phyloP scores from a whole-genome alignment of 37 sponge, comb jelly and placozoan genomes.

The Cladorhizidae sp. region DNA sequence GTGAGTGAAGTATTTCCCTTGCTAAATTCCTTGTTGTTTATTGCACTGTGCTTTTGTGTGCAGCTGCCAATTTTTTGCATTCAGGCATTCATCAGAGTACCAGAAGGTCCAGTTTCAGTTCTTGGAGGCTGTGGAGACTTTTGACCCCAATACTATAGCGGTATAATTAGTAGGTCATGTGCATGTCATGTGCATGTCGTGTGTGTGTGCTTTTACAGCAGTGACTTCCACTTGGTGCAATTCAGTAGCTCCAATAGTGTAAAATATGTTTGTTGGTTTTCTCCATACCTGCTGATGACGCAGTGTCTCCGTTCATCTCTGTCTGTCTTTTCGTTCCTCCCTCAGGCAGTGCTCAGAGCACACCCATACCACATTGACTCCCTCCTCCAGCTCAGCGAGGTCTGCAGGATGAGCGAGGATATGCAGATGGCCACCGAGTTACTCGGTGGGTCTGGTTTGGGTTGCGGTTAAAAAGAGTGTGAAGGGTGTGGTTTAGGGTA shows the following conservation, averaged over 20 bases:
- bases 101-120: conserved; percentile 81
- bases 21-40: too few relatives aligned
- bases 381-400: conserved; percentile 93
- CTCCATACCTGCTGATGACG: too few relatives aligned
- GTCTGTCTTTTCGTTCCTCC: too few relatives aligned
- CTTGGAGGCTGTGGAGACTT: conserved; percentile 83
- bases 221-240: too few relatives aligned
- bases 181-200: too few relatives aligned
- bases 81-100: conserved; percentile 77
- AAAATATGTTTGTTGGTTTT: too few relatives aligned
- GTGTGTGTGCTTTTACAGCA: too few relatives aligned
- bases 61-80: conserved; percentile 75
- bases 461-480: neutral
- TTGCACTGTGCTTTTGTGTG: neutral
- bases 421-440: conserved; percentile 91
- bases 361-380: conserved; percentile 97
- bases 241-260: too few relatives aligned
- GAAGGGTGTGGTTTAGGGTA: neutral
- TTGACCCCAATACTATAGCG: conserved; percentile 81
- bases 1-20: too few relatives aligned
- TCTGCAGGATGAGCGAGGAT: conserved; percentile 92
- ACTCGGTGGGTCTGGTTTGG: conserved; percentile 44
- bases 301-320: too few relatives aligned
- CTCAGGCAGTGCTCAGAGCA: conserved; percentile 66
- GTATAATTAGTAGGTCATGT: too few relatives aligned